Evolutionary conservation across 2,797 vertebrate species (phyloP), one percentile per base, ranked within the genome.

Genomic region (Chaunax sp.): DNA sequence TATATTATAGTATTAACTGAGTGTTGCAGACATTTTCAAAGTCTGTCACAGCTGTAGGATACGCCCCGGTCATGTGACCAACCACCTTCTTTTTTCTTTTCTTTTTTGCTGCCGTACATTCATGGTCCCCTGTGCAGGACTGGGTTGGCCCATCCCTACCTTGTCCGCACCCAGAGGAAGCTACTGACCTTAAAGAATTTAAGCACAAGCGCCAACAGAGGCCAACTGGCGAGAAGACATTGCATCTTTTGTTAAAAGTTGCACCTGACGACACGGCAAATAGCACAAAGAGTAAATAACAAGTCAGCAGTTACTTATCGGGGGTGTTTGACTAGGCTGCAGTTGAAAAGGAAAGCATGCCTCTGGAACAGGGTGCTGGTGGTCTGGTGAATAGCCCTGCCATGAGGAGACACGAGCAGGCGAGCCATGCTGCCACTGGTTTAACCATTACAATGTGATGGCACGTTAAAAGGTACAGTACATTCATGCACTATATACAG

Each of bases 401-500:
- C 8, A 3, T 43, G 41, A 43, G n/a, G n/a, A 19, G 41, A 18
- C 18, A 49, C 18, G n/a, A n/a, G n/a, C n/a, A n/a, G n/a, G n/a
- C n/a, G 3, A 19, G 12, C 18, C 28, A 19, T 1, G 3, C 18
- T 19, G 18, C 2, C 1, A n/a, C 22, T 26, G 15, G 22, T 26
- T 56, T 41, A 18, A 25, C 38, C 41, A 45, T 58, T 44, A 44
- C 25, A 43, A 30, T 19, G n/a, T 15, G n/a, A 18, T 10, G 7
- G 40, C 7, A n/a, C 2, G 11, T 26, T 43, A 44, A 20, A 43
- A 44, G 18, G 12, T 30, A 5, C 28, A 44, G 8, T 20, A 25
- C 20, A 37, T 15, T 45, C 38, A 52, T 25, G 9, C 20, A 45
- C 41, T 53, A 60, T 57, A 46, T 53, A 53, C 19, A 69, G 40